Percentiles rank a stretch among this genome's conserved stretches.
Evolutionary conservation across 2,888 invertebrate genomes (phyloP).

Genomic region (Pachydiplax longipennis): DNA sequence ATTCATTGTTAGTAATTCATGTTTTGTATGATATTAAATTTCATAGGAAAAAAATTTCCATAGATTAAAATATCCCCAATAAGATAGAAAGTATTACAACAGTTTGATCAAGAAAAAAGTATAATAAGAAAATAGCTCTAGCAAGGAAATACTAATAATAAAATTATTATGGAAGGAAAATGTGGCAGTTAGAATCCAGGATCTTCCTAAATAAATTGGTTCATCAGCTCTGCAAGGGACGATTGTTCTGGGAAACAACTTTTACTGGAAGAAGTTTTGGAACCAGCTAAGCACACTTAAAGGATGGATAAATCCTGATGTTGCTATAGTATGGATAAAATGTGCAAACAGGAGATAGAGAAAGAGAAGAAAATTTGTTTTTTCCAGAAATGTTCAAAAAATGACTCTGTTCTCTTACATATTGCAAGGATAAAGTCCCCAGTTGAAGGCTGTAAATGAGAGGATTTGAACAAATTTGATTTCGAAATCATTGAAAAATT

Average conservation of each 20-base stretch:
- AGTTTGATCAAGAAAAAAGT: not conserved
- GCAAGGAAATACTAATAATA: not conserved
- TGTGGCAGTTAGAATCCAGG: not conserved
- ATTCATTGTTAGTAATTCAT: not conserved
- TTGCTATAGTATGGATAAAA: not conserved
- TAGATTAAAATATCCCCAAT: not conserved
- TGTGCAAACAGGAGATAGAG: not conserved
- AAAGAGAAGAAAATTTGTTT: not conserved
- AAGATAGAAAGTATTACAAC: not conserved
- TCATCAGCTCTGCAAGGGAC: not conserved
- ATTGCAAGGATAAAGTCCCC: not conserved
- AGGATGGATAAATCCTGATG: too few species aligned
- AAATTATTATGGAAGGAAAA: not conserved
- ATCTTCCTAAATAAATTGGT: slow-evolving; percentile 17
- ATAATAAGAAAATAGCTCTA: not conserved
- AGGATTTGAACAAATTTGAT: not conserved
- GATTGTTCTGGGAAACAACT: too few species aligned
- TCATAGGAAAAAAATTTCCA: not conserved
- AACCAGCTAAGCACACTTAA: too few species aligned
- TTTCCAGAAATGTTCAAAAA: not conserved
- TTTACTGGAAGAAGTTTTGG: too few species aligned
- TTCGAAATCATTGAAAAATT: not conserved
- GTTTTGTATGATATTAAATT: not conserved
- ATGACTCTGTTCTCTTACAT: not conserved
- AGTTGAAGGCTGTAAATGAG: not conserved